Percentiles rank a stretch among this genome's conserved stretches.
phyloP scores from a whole-genome alignment of 1,140 invertebrate species.

The Drosophila setifemur region DNA sequence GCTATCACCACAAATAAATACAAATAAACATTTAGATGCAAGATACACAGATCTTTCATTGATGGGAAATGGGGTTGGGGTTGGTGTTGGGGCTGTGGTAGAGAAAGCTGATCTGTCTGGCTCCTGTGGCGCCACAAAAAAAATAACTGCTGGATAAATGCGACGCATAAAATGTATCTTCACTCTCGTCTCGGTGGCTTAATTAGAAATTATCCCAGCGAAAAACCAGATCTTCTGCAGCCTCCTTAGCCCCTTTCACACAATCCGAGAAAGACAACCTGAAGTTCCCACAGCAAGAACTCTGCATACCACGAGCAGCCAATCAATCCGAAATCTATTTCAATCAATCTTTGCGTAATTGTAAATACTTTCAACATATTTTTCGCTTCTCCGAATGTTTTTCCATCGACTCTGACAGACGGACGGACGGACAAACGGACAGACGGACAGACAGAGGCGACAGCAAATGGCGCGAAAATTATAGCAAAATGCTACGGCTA shows the following conservation, averaged over 20 bases:
- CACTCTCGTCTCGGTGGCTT: conserved; percentile 15
- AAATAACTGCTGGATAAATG: conserved; percentile 21
- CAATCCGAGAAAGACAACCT: conserved; percentile 5
- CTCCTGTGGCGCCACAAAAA: conserved; percentile 48
- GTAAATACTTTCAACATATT: conserved; percentile 80
- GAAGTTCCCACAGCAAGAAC: conserved; percentile 10
- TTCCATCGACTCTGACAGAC: conserved; percentile 13
- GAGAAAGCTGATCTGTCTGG: conserved; percentile 42
- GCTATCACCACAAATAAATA: conserved; percentile 68
- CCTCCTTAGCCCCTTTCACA: conserved; percentile 34
- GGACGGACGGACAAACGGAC: conserved; percentile 1
- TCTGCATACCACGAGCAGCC: conserved; percentile 73
- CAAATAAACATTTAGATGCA: conserved; percentile 71
- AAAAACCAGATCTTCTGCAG: conserved; percentile 15
- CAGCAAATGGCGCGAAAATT: conserved; percentile 78
- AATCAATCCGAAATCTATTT: conserved; percentile 80
- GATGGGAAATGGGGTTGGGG: conserved; percentile 20
- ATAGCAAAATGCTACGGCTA: conserved; percentile 76
- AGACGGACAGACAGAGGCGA: conserved; percentile 18
- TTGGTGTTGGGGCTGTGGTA: neutral
- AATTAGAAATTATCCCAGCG: conserved; percentile 43
- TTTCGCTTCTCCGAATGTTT: neutral
- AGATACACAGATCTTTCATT: conserved; percentile 42
- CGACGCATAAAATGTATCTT: conserved; percentile 37
- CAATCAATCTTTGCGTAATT: conserved; percentile 81